Percentiles rank a stretch among this genome's conserved stretches.
phyloP scores from a whole-genome alignment of 2,797 vertebrate species.

The Chaunax sp. region DNA sequence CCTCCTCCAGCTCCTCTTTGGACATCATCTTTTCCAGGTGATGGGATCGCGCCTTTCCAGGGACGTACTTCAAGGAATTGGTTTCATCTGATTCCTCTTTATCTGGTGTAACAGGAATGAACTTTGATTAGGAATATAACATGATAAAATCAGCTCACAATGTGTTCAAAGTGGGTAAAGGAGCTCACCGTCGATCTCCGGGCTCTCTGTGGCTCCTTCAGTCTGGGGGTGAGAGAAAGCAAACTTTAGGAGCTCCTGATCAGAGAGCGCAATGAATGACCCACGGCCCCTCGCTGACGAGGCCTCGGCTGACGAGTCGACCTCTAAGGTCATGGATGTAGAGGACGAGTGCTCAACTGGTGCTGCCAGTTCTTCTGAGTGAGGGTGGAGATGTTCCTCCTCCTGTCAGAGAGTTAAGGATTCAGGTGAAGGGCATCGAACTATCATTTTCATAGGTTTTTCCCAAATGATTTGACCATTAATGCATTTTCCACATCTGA shows the following conservation, averaged over 20 bases:
- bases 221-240: slow-evolving; percentile 76
- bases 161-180: neutral
- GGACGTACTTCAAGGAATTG: slow-evolving; percentile 88
- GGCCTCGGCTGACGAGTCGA: slow-evolving; percentile 48
- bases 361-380: slow-evolving; percentile 40
- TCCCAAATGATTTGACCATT: too few species aligned
- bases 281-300: slow-evolving; percentile 44
- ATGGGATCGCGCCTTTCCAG: slow-evolving; percentile 91
- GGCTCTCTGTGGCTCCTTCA: slow-evolving; percentile 73
- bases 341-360: slow-evolving; percentile 47
- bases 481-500: too few species aligned
- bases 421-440: slow-evolving; percentile 14
- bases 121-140: neutral
- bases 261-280: slow-evolving; percentile 76
- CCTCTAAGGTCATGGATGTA: slow-evolving; percentile 55
- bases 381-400: slow-evolving; percentile 47
- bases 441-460: too few species aligned
- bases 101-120: slow-evolving; percentile 42
- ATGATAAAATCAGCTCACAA: too few species aligned
- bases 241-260: slow-evolving; percentile 74
- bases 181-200: slow-evolving; percentile 54
- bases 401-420: slow-evolving; percentile 62
- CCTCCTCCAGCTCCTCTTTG: slow-evolving; percentile 93
- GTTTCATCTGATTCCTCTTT: slow-evolving; percentile 39
- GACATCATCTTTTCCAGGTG: slow-evolving; percentile 94